These are phyloP conservation scores for Nipponia nippon DNA, from an alignment of 2,113 vertebrate species.

Conservation along the genomic window DNA sequence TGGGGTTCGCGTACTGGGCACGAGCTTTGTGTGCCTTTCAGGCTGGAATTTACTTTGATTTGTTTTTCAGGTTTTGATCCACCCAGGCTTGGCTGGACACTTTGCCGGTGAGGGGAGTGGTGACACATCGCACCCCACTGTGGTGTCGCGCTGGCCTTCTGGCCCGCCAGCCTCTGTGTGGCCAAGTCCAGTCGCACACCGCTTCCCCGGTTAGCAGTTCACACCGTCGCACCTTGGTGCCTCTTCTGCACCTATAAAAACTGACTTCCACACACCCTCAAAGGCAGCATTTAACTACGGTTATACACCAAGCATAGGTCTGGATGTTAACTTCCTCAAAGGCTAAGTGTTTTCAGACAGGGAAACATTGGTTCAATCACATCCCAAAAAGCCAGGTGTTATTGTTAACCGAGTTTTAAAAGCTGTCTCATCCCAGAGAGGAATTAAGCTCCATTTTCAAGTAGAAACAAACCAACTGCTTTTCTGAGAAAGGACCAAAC, in stretches of 20 bases:
- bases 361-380: background rate
- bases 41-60: background rate
- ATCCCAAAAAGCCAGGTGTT: background rate
- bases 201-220: background rate
- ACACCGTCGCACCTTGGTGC: background rate
- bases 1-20: background rate
- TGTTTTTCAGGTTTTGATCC: background rate
- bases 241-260: background rate
- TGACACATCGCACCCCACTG: background rate
- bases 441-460: background rate
- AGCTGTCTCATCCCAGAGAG: background rate
- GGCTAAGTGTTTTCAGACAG: background rate
- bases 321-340: background rate
- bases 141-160: rapidly evolving
- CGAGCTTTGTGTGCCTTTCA: background rate
- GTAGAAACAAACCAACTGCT: background rate
- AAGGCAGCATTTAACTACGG: background rate
- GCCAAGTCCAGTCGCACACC: background rate
- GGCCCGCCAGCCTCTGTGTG: background rate
- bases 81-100: rapidly evolving
- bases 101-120: background rate
- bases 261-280: background rate
- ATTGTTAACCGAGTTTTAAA: background rate
- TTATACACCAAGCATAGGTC: rapidly evolving
- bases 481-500: background rate